Percentiles rank a stretch among this genome's conserved stretches.
These are phyloP conservation scores for Plectus sambesii DNA, from an alignment of 1,140 invertebrate genomes.

Conservation along the genomic window DNA sequence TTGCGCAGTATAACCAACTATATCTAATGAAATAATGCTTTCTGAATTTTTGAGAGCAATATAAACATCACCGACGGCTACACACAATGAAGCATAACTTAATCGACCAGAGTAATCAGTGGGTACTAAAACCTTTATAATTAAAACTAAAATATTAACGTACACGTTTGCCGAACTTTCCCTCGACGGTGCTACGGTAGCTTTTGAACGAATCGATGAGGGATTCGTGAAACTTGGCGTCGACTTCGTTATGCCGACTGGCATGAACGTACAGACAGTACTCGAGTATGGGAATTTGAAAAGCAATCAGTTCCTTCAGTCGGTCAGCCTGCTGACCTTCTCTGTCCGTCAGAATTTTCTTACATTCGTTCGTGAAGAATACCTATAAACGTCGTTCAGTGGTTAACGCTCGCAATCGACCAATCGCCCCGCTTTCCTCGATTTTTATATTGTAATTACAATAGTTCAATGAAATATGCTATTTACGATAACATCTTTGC, in stretches of 20 bases:
- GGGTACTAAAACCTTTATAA: too few relatives aligned
- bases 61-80: too few relatives aligned
- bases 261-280: slow-evolving; percentile 25
- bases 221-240: slow-evolving; percentile 18
- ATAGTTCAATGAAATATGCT: not conserved
- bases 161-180: slow-evolving; percentile 13
- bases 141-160: too few relatives aligned
- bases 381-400: too few relatives aligned
- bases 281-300: slow-evolving; percentile 25
- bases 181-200: slow-evolving; percentile 18
- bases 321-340: slow-evolving; percentile 12
- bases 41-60: too few relatives aligned
- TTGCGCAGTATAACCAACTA: too few relatives aligned
- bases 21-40: too few relatives aligned
- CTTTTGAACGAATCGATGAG: slow-evolving; percentile 20
- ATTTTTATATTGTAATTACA: too few relatives aligned
- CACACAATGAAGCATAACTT: too few relatives aligned
- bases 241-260: not conserved
- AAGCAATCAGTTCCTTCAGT: slow-evolving; percentile 11
- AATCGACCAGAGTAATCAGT: too few relatives aligned
- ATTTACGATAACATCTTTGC: slow-evolving; percentile 2
- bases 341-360: slow-evolving; percentile 11
- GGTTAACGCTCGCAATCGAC: too few relatives aligned
- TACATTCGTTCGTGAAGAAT: slow-evolving; percentile 27
- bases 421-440: too few relatives aligned